A percentile compares a stretch with the other conserved stretches of the same genome.
Evolutionary conservation across 2,888 invertebrate species (phyloP).

Genomic region (Drosophila austrosaltans): DNA sequence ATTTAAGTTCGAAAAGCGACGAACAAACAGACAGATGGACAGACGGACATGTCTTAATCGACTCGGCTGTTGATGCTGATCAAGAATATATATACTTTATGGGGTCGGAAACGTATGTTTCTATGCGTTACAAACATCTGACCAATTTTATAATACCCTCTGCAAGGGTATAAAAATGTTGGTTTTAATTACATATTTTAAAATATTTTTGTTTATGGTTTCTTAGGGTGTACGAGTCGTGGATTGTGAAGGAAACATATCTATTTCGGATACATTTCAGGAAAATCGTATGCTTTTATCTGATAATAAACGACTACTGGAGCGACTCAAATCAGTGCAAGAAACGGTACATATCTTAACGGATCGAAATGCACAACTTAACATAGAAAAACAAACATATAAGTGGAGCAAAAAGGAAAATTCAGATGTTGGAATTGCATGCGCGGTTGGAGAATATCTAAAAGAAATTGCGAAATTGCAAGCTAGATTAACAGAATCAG

Average conservation of each 20-base stretch:
- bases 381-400: slow-evolving; percentile 89
- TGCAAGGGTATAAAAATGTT: not conserved
- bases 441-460: slow-evolving; percentile 92
- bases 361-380: slow-evolving; percentile 90
- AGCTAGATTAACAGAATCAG: slow-evolving; percentile 94
- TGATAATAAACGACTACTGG: slow-evolving; percentile 93
- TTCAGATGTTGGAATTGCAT: slow-evolving; percentile 85
- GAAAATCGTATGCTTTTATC: slow-evolving; percentile 96
- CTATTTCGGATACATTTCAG: slow-evolving; percentile 96
- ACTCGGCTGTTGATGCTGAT: too few relatives aligned
- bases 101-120: too few relatives aligned
- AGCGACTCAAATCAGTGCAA: slow-evolving; percentile 96
- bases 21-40: too few relatives aligned
- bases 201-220: not conserved
- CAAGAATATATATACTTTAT: too few relatives aligned
- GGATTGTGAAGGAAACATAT: slow-evolving; percentile 93
- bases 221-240: slow-evolving; percentile 92
- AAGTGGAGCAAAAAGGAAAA: slow-evolving; percentile 76
- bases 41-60: too few relatives aligned
- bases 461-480: slow-evolving; percentile 95
- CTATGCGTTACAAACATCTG: too few relatives aligned
- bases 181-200: not conserved
- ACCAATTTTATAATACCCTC: too few relatives aligned
- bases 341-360: slow-evolving; percentile 95
- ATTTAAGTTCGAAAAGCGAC: too few relatives aligned